Conservation (phyloP, 1,140 invertebrate genomes). For the Chironomus striatipennis region DNA sequence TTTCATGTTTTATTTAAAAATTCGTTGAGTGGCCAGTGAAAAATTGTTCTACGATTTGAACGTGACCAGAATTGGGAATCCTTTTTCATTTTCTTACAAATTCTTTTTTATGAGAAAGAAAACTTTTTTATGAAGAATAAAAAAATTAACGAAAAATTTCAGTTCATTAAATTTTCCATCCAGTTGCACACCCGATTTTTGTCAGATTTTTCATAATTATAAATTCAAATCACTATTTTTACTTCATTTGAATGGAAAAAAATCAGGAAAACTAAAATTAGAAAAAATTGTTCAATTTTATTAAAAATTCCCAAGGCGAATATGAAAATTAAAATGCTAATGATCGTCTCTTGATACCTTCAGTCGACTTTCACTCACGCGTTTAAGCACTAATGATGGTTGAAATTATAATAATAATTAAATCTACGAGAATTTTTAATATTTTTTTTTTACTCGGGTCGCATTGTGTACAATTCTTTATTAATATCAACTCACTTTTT, state of each 20-base stretch:
- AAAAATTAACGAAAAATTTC: constrained; percentile 2
- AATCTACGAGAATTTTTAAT: not conserved
- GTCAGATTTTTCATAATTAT: constrained; percentile 4
- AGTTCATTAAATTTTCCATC: constrained; percentile 19
- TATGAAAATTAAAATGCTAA: constrained; percentile 16
- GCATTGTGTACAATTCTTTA: not conserved
- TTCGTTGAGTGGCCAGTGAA: constrained; percentile 11
- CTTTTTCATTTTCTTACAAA: not conserved
- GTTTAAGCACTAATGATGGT: not conserved
- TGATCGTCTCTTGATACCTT: not conserved
- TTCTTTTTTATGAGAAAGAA: not conserved
- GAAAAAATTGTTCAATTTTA: not conserved
- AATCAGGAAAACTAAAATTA: constrained; percentile 5
- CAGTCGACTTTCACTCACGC: not conserved
- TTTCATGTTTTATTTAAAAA: constrained; percentile 15
- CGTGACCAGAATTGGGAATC: not conserved
- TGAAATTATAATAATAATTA: not conserved
- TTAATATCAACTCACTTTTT: not conserved
- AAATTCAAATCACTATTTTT: constrained; percentile 21
- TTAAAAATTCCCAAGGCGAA: constrained; percentile 1
- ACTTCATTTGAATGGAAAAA: not conserved
- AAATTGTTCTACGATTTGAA: not conserved
- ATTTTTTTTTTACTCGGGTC: not conserved
- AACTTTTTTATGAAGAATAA: not conserved
- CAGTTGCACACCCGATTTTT: not conserved